These are phyloP conservation scores for Chymomyza fuscimana DNA, from an alignment of 2,888 invertebrate species.

Conservation along the genomic window DNA sequence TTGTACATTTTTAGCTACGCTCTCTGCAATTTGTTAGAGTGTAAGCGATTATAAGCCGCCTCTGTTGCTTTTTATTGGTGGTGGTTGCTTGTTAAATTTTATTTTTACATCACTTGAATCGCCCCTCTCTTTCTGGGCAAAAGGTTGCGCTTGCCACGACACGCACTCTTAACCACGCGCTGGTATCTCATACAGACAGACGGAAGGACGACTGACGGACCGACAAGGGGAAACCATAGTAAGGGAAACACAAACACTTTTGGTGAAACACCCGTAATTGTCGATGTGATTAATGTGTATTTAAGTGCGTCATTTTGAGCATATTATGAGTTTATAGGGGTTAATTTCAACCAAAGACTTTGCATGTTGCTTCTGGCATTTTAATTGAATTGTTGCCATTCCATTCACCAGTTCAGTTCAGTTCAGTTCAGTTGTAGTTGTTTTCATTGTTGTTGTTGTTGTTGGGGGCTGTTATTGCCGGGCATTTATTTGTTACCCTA, in stretches of 20 bases:
- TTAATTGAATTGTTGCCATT: slow-evolving; percentile 73
- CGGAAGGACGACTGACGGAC: neutral
- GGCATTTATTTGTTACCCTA: slow-evolving; percentile 60
- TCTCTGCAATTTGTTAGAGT: slow-evolving; percentile 27
- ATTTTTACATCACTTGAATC: slow-evolving; percentile 46
- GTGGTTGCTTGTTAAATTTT: slow-evolving; percentile 45
- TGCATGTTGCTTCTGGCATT: slow-evolving; percentile 65
- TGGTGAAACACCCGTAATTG: slow-evolving; percentile 62
- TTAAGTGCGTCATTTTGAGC: slow-evolving; percentile 75
- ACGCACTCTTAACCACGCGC: slow-evolving; percentile 45
- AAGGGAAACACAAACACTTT: slow-evolving; percentile 33
- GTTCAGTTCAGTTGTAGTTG: slow-evolving; percentile 8
- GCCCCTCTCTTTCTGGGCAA: slow-evolving; percentile 21
- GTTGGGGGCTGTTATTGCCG: slow-evolving; percentile 19
- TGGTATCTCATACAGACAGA: slow-evolving; percentile 5
- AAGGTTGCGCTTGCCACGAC: slow-evolving; percentile 49
- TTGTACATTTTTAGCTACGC: neutral
- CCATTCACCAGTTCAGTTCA: slow-evolving; percentile 27
- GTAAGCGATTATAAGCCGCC: neutral
- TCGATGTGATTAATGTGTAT: slow-evolving; percentile 74
- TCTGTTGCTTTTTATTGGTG: slow-evolving; percentile 22
- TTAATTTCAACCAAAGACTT: slow-evolving; percentile 68
- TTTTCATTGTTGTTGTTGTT: slow-evolving; percentile 18
- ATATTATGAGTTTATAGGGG: slow-evolving; percentile 73
- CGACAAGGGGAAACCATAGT: neutral